phyloP scores from a whole-genome alignment of 1,140 invertebrate species.

The Neoseiulus cucumeris region DNA sequence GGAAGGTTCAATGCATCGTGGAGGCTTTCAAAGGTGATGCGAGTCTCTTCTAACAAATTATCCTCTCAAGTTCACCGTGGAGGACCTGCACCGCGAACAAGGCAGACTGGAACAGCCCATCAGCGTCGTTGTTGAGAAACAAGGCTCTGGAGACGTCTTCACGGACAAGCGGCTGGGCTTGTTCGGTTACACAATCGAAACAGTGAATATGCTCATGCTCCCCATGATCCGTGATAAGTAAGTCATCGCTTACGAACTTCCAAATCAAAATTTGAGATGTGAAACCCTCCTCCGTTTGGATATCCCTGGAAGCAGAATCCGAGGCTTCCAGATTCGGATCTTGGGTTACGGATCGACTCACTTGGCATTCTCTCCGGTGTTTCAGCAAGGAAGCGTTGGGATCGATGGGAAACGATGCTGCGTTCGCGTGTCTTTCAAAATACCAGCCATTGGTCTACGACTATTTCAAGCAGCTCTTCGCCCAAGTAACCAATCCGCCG shows the following conservation, averaged over 20 bases:
- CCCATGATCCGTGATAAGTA: constrained; percentile 94
- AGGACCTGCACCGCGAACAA: constrained; percentile 34
- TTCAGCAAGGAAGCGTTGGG: constrained; percentile 81
- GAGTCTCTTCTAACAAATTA: too few species aligned
- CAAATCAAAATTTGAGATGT: too few species aligned
- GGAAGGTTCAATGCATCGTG: too few species aligned
- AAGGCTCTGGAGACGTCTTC: constrained; percentile 1
- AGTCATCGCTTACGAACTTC: constrained; percentile 24
- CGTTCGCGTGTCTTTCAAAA: constrained; percentile 78
- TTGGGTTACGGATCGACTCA: too few species aligned
- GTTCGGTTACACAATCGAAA: constrained; percentile 86
- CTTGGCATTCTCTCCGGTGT: not conserved
- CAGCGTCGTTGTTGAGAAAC: constrained; percentile 12
- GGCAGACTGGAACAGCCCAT: constrained; percentile 12
- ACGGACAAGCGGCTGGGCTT: constrained; percentile 63
- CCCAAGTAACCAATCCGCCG: constrained; percentile 98
- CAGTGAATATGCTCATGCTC: constrained; percentile 72
- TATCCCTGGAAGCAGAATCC: too few species aligned
- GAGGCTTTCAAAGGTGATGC: too few species aligned
- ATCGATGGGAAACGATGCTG: constrained; percentile 97
- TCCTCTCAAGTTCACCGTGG: constrained; percentile 44
- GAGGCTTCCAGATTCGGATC: too few species aligned
- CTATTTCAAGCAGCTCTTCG: constrained; percentile 99
- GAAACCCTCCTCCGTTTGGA: too few species aligned
- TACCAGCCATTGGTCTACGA: constrained; percentile 87